Base-by-base conservation (phyloP, 2,888 invertebrate species). In the Diarsia rubi region DNA sequence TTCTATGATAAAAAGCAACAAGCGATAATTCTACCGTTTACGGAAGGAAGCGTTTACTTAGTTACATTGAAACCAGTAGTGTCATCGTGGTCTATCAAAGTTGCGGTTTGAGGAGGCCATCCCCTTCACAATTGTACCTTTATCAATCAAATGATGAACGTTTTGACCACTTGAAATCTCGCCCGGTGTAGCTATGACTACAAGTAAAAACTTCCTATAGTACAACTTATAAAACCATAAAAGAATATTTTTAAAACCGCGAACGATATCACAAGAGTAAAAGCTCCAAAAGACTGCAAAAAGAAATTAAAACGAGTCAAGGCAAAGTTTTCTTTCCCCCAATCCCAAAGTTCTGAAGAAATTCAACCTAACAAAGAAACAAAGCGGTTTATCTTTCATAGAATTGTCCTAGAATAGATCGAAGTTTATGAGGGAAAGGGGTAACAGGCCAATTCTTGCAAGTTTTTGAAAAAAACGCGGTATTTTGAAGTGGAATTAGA, bases 321-420 rank as follows among this genome's bases (percentile, higher is more conserved):
- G 14, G 37, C 12, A 63, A 69, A 83, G 69, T 63, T 72, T 78
- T 66, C 37, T 66, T 67, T 62, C n/a, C 16, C 37, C 62, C 45
- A 42, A 69, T 62, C 72, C 44, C 11, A 47, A 72, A 80, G 69
- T 63, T 63, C 19, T 19, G 27, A 49, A 57, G 44, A 73, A 62
- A 60, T 57, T 49, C 3, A 59, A 66, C 64, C 27, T 37, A n/a
- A 59, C 67, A 47, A 69, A 62, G 37, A 19, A 54, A 11, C 21
- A 37, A 45, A 59, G 21, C n/a, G 57, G 44, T 68, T 64, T 72
- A 62, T 60, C 64, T 65, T 82, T 60, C 42, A 11, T 6, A 8
- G 27, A 57, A 62, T 59, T 45, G 11, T 54, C 11, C 37, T 31
- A 44, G 12, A 47, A 64, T 64, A 81, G 9, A 52, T 11, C 8